Percentiles rank a stretch among this genome's conserved stretches.
These are phyloP conservation scores for Dryobotodes eremita DNA, from an alignment of 2,888 invertebrate genomes.

Conservation along the genomic window DNA sequence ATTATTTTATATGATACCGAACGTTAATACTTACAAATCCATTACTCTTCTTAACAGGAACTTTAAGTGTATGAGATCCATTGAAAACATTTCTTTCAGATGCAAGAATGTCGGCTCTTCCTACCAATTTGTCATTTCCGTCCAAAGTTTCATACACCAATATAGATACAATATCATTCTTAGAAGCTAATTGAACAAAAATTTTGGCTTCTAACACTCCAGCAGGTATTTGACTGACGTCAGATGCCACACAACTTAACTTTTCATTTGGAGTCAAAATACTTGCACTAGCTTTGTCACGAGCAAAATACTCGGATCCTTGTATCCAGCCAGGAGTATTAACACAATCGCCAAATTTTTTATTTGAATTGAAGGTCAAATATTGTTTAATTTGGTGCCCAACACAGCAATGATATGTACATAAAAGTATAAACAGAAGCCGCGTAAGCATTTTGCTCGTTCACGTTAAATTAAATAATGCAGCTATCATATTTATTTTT, in stretches of 20 bases:
- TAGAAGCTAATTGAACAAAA: conserved; percentile 48
- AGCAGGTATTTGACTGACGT: conserved; percentile 38
- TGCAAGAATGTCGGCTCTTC: conserved; percentile 46
- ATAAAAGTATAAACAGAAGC: conserved; percentile 32
- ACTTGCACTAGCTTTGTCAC: conserved; percentile 15
- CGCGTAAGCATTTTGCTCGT: conserved; percentile 51
- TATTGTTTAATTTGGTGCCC: conserved; percentile 31
- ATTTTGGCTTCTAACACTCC: conserved; percentile 59
- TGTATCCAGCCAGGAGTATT: conserved; percentile 25
- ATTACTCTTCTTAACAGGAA: conserved; percentile 41
- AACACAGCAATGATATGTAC: conserved; percentile 22
- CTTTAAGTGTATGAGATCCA: conserved; percentile 48
- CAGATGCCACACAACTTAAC: conserved; percentile 54
- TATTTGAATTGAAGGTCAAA: conserved; percentile 33
- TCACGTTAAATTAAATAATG: conserved; percentile 41
- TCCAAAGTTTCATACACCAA: conserved; percentile 60
- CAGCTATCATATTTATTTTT: neutral
- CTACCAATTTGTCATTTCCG: conserved; percentile 28
- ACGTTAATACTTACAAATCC: conserved; percentile 68
- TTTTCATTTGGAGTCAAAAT: conserved; percentile 34
- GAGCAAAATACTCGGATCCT: conserved; percentile 1
- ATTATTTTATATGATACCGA: neutral
- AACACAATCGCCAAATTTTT: conserved; percentile 25
- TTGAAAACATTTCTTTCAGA: conserved; percentile 35
- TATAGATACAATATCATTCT: conserved; percentile 65